Percentiles rank a stretch among this genome's conserved stretches.
These are phyloP conservation scores for Brienomyrus longianalis DNA, from an alignment of 2,113 vertebrate species.

Conservation along the genomic window DNA sequence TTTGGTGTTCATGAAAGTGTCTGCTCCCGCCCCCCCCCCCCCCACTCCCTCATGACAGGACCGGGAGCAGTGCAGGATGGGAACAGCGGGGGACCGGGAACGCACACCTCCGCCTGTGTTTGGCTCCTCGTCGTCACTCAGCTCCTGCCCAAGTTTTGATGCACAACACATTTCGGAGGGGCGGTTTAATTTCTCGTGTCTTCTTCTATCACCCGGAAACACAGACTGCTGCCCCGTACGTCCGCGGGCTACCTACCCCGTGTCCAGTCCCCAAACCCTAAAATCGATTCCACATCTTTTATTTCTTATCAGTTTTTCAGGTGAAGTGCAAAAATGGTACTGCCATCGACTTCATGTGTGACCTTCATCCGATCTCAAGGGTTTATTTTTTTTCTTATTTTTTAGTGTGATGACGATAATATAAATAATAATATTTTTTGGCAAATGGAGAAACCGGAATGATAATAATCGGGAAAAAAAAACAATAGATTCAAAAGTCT, in stretches of 20 bases:
- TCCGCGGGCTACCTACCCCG: constrained; percentile 40
- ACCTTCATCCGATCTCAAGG: neutral
- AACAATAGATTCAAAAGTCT: constrained; percentile 35
- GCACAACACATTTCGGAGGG: constrained; percentile 29
- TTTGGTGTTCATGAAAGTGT: neutral
- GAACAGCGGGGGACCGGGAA: constrained; percentile 64
- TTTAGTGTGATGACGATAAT: constrained; percentile 32
- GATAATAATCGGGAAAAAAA: constrained; percentile 31
- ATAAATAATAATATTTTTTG: constrained; percentile 36
- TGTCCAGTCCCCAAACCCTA: constrained; percentile 39
- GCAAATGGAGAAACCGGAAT: constrained; percentile 28
- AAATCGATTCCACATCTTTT: constrained; percentile 25
- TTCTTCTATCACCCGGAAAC: constrained; percentile 37
- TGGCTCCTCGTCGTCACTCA: constrained; percentile 66
- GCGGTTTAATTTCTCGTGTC: constrained; percentile 22
- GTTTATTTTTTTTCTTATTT: constrained; percentile 3
- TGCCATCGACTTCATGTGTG: constrained; percentile 3
- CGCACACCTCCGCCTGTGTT: constrained; percentile 60
- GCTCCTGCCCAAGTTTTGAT: constrained; percentile 77
- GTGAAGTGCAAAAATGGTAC: constrained; percentile 7
- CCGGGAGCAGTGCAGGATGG: constrained; percentile 84
- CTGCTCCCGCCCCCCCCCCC: constrained; percentile 19
- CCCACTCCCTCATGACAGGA: constrained; percentile 52
- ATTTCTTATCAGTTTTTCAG: constrained; percentile 3
- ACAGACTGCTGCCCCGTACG: constrained; percentile 43